A percentile compares a stretch with the other conserved stretches of the same genome.
phyloP scores from a whole-genome alignment of 2,888 invertebrate genomes.

The Eustalomyia histrio region DNA sequence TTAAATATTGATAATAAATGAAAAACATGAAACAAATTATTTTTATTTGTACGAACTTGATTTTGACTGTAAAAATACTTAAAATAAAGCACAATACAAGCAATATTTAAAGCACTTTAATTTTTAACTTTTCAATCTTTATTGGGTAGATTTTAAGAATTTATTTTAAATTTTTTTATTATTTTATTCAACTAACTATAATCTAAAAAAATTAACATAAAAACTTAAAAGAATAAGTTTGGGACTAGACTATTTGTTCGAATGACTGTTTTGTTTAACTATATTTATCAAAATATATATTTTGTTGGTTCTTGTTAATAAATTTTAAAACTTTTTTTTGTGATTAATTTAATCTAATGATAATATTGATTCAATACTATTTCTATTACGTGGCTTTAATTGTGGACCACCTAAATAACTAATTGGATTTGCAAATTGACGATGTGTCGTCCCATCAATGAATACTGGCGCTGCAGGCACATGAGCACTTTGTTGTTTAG shows the following conservation, averaged over 20 bases:
- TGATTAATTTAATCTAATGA: constrained; percentile 82
- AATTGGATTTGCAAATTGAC: constrained; percentile 83
- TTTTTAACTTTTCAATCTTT: too few relatives aligned
- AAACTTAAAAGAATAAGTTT: constrained; percentile 25
- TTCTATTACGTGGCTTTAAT: constrained; percentile 80
- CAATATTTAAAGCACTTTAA: too few relatives aligned
- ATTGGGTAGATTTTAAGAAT: too few relatives aligned
- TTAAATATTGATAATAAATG: too few relatives aligned
- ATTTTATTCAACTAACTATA: too few relatives aligned
- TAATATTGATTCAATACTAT: constrained; percentile 85
- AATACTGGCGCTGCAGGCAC: constrained; percentile 80
- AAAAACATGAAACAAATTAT: too few relatives aligned
- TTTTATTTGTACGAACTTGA: too few relatives aligned
- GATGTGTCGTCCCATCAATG: constrained; percentile 80
- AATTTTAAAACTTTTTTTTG: neutral
- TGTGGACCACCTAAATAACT: constrained; percentile 86
- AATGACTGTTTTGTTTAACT: neutral
- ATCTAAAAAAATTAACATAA: neutral
- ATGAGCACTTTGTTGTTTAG: constrained; percentile 65
- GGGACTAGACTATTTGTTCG: constrained; percentile 26
- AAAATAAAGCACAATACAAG: too few relatives aligned
- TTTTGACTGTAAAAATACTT: too few relatives aligned
- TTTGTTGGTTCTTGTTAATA: neutral
- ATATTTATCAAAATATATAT: neutral
- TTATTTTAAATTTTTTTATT: too few relatives aligned